These are phyloP conservation scores for Burhinus bistriatus DNA, from an alignment of 2,113 vertebrate genomes.

Conservation along the genomic window DNA sequence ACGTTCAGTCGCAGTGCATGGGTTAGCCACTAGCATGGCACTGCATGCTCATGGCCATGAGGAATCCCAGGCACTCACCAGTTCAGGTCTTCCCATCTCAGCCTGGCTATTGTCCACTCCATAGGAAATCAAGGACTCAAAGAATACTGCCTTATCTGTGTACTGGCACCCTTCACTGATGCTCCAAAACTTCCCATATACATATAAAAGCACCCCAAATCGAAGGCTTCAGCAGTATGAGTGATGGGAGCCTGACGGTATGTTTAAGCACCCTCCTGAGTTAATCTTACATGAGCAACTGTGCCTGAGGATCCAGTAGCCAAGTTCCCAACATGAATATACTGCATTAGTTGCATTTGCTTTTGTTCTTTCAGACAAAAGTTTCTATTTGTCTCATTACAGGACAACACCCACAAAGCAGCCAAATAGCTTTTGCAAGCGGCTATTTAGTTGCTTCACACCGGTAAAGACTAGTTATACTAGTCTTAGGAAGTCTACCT, in stretches of 20 bases:
- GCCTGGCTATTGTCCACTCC: neutral
- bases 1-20: fast-evolving
- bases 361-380: neutral
- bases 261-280: neutral
- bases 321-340: neutral
- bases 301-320: neutral
- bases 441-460: neutral
- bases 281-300: neutral
- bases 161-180: neutral
- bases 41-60: neutral
- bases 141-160: neutral
- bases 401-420: neutral
- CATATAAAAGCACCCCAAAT: neutral
- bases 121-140: neutral
- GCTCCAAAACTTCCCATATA: neutral
- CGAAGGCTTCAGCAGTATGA: neutral
- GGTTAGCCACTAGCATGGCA: neutral
- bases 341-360: neutral
- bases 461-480: neutral
- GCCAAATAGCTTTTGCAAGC: neutral
- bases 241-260: neutral
- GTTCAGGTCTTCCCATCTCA: neutral
- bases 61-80: neutral
- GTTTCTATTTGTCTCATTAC: neutral
- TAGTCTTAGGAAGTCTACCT: neutral